These are phyloP conservation scores for Morelia viridis DNA, from an alignment of 2,797 vertebrate species.

Conservation along the genomic window DNA sequence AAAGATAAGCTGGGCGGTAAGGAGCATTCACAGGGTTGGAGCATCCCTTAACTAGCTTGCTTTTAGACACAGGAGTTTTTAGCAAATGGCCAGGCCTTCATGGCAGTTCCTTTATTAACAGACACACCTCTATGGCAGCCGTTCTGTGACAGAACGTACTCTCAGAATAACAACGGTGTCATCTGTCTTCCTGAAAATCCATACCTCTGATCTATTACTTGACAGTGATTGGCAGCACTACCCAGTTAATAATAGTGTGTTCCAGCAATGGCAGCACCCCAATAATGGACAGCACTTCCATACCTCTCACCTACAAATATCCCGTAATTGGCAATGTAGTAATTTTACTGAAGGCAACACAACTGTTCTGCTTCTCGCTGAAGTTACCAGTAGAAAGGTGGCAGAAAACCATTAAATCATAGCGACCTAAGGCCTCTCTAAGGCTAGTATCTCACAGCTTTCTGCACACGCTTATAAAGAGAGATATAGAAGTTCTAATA, in stretches of 20 bases:
- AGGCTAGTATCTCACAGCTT: neutral
- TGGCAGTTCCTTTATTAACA: neutral
- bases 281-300: neutral
- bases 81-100: neutral
- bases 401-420: neutral
- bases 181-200: neutral
- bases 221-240: neutral
- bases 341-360: neutral
- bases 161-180: neutral
- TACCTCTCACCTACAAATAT: neutral
- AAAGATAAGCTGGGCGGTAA: neutral
- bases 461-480: neutral
- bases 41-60: neutral
- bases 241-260: neutral
- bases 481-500: neutral
- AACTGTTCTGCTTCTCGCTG: neutral
- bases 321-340: neutral
- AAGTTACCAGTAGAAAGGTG: neutral
- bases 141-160: neutral
- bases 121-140: neutral
- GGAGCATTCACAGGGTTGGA: neutral
- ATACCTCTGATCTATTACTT: neutral
- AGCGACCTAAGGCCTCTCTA: neutral
- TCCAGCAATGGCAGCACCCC: neutral
- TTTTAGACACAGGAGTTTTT: neutral